Evolutionary conservation across 23 tunicate species (phyloP).

Genomic region (Botrylloides violaceus): DNA sequence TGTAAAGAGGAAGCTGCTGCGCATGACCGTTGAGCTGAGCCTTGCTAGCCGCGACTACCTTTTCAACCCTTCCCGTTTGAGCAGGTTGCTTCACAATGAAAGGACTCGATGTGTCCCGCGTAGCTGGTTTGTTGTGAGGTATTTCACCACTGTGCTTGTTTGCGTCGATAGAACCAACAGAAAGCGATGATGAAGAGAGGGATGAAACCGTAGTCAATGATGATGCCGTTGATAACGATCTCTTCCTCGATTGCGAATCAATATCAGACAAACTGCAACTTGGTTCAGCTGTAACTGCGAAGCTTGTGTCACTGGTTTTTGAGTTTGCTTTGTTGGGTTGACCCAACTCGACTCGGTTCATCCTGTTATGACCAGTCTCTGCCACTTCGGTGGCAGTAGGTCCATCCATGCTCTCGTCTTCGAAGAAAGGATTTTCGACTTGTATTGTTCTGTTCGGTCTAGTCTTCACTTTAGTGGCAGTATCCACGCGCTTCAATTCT

Average conservation of each 20-base stretch:
- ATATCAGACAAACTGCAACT: no score
- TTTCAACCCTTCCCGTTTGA: not conserved
- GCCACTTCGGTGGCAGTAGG: not conserved
- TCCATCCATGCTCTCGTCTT: not conserved
- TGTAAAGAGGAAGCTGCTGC: not conserved
- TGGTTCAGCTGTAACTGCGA: constrained; percentile 1
- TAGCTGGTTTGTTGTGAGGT: not conserved
- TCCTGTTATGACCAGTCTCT: not conserved
- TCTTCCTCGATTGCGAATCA: not conserved
- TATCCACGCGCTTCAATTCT: not conserved
- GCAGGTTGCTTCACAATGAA: no score
- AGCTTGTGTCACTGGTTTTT: not conserved
- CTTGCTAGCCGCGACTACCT: not conserved
- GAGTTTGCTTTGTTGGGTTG: not conserved
- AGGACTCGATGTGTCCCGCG: no score
- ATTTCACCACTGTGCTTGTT: not conserved
- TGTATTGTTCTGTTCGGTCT: not conserved
- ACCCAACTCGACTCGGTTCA: not conserved
- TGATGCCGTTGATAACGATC: not conserved
- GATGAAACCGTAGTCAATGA: constrained; percentile 12
- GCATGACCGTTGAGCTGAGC: not conserved
- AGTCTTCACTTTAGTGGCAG: not conserved
- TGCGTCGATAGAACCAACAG: not conserved
- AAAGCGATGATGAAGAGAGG: constrained; percentile 13
- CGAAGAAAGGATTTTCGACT: not conserved